Base-by-base conservation (phyloP, 2,797 vertebrate genomes). In the Propithecus deckenii region DNA sequence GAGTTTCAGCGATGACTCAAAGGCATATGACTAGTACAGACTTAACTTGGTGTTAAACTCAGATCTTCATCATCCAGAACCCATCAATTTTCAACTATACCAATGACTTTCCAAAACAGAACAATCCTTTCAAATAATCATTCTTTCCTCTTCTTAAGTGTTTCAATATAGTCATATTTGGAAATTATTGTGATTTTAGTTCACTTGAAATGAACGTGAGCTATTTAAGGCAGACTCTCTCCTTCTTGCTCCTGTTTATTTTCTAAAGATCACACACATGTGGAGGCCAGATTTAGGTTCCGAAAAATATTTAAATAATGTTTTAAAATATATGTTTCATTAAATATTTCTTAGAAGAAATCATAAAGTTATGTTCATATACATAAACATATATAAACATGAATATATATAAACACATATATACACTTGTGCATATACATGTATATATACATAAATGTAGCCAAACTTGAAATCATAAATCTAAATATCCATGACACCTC, bases 401-500 rank as follows among this genome's bases (percentile, higher is more conserved):
- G 4, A 71, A 20, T 35, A 55, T 38, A 50, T 7, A 4, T 4
- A 43, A 59, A 43, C 61, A 6, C 52, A 3, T 57, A 10, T 23
- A 13, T 71, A 23, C 28, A 72, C 17, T 30, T 86, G 48, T 32
- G 12, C 38, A 30, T 55, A 9, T 79, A 17, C 10, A 57, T n/a
- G 86, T 94, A 96, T 96, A 89, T 90, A 88, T 94, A 95, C 30
- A 98, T 96, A 52, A 97, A 94, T 96, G 90, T 75, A 94, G 75
- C 80, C 86, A 0, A 17, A 95, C 91, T 97, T 93, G 91, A 98
- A 98, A 97, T 75, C 86, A 91, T 97, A 95, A 83, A 87, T 78
- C 91, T 97, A 95, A 81, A 63, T 80, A 86, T 69, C 67, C 63
- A 14, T 78, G 89, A 96, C 97, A 89, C 95, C 91, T 97, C 92